Conservation (phyloP, 2,888 invertebrate species). For the Catocala nupta region DNA sequence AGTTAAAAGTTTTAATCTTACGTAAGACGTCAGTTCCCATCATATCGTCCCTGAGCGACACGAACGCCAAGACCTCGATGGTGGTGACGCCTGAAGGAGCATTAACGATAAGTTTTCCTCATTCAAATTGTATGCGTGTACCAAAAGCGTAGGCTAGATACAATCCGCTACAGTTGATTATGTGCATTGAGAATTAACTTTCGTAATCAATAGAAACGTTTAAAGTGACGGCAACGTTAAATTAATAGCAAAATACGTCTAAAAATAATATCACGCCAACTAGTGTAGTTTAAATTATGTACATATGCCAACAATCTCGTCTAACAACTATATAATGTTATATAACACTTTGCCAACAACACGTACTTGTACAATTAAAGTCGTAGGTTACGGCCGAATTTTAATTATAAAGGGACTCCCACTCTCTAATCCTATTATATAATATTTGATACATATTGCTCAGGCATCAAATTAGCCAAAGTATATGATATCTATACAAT, state of each 20-base stretch:
- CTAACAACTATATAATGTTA: slow-evolving; percentile 1
- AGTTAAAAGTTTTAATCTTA: neutral
- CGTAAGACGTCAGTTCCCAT: neutral
- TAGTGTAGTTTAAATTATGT: neutral
- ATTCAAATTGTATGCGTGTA: neutral
- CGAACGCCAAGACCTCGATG: neutral
- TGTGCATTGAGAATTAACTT: no score
- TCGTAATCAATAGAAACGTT: no score
- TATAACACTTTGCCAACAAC: neutral
- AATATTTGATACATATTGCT: no score
- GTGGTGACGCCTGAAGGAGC: neutral
- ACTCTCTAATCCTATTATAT: no score
- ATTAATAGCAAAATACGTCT: no score
- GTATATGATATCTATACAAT: neutral
- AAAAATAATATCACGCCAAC: no score
- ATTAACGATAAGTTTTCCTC: slow-evolving; percentile 1
- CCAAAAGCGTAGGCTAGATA: no score
- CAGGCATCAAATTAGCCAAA: neutral
- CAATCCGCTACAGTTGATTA: no score
- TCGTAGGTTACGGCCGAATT: no score
- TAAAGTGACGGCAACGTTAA: no score
- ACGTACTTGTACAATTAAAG: neutral
- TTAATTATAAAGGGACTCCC: no score
- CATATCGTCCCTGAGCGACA: neutral
- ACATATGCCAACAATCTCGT: neutral